Percentiles rank a stretch among this genome's conserved stretches.
Evolutionary conservation across 2,797 vertebrate species (phyloP).

Genomic region (Buphagus erythrorhynchus): DNA sequence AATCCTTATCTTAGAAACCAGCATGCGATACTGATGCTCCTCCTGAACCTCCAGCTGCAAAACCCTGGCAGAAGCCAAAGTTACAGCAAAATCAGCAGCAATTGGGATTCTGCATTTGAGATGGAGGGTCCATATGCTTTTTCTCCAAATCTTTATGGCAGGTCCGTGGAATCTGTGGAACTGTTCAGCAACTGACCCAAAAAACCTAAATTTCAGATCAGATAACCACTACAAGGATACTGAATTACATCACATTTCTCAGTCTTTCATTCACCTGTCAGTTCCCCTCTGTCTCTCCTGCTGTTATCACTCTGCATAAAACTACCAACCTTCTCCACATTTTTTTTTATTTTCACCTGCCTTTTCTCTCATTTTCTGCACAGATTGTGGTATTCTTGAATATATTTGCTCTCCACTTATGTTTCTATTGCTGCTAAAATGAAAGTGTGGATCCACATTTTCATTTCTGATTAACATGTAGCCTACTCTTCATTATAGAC

Average conservation of each 20-base stretch:
- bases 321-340: not conserved
- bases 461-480: not conserved
- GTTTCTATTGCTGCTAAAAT: not conserved
- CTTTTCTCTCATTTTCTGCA: not conserved
- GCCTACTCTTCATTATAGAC: not conserved
- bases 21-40: fast-evolving
- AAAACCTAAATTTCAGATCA: not conserved
- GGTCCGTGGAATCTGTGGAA: not conserved
- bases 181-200: not conserved
- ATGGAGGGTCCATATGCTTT: not conserved
- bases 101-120: not conserved
- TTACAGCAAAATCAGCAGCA: not conserved
- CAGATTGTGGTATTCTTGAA: not conserved
- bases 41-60: not conserved
- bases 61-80: not conserved
- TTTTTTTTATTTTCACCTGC: not conserved
- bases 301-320: not conserved
- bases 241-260: not conserved
- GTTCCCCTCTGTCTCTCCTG: not conserved
- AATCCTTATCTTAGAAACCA: not conserved
- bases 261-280: not conserved
- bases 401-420: not conserved
- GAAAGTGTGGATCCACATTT: not conserved
- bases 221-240: not conserved
- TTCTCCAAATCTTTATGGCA: not conserved